Evolutionary conservation across 1,140 invertebrate genomes (phyloP), one percentile per base, ranked within the genome.

Genomic region (Magallana angulata): DNA sequence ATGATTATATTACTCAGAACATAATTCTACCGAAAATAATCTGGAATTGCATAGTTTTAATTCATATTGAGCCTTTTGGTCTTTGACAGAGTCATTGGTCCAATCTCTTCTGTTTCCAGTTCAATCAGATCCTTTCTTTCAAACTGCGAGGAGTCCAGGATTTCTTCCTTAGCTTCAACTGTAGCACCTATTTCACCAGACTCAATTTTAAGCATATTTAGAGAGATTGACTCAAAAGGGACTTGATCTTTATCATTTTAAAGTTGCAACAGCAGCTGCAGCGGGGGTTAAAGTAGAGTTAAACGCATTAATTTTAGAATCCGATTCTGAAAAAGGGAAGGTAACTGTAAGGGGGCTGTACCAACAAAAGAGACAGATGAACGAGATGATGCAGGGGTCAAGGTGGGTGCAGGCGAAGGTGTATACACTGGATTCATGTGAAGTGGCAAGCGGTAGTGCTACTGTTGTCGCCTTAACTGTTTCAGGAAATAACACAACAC

Each of bases 181-280:
- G 36, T 36, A 36, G 36, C 36, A 16, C 57, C 84, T 12, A 83
- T 16, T 85, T 8, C 56, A 16, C 58, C 76, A 1, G 7, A 58
- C 12, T 57, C 59, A 24, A 8, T 1, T 57, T 58, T 48, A 11
- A 48, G 16, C 24, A 58, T 24, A 18, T 83, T 59, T 59, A 83
- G 82, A 68, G 86, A 89, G 58, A 18, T 83, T 14, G 83, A 84
- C 58, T 86, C 88, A 5, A 64, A 84, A 56, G n/a, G 14, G 11
- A 4, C 18, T 16, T 11, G 68, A 24, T 60, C 84, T 56, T 71
- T 83, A 1, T 60, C 76, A 84, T 56, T 57, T 36, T 24, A 76
- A 18, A 86, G 36, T 84, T 83, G 58, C 82, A 83, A 11, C 18
- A 68, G 2, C 84, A 86, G n/a, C 16, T 60, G 16, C 59, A 60